Conservation (phyloP, 1,140 invertebrate genomes). For the Pseudachorutes palmiensis region DNA sequence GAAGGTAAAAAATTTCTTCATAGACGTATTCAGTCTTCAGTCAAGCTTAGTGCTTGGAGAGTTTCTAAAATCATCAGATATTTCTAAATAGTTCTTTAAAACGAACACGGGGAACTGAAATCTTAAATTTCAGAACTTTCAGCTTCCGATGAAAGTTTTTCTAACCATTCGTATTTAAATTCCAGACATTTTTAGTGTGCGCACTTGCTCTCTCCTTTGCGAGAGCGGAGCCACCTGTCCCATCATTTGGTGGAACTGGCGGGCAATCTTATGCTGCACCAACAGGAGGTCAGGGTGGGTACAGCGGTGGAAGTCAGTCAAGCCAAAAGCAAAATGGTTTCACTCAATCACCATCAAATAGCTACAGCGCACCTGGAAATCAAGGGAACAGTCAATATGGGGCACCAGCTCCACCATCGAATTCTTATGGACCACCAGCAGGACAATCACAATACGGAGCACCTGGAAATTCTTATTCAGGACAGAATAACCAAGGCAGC, state of each 20-base stretch:
- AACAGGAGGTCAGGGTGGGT: constrained; percentile 4
- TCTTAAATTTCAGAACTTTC: not conserved
- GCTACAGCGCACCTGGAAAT: not conserved
- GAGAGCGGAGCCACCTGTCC: not conserved
- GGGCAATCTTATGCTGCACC: not conserved
- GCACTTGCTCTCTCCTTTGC: not conserved
- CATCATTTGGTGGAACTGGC: not conserved
- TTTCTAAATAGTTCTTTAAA: too few relatives aligned
- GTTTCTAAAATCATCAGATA: too few relatives aligned
- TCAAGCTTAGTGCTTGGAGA: too few relatives aligned
- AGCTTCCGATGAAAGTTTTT: not conserved
- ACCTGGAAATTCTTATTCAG: not conserved
- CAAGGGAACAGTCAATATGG: not conserved
- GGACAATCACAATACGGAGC: not conserved
- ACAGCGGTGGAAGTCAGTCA: constrained; percentile 1
- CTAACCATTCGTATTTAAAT: not conserved
- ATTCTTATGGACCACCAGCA: constrained; percentile 17
- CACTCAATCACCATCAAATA: not conserved
- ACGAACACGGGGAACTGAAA: too few relatives aligned
- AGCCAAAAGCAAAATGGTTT: not conserved
- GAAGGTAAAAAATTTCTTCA: not conserved
- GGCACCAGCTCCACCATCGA: constrained; percentile 12
- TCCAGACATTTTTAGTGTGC: not conserved
- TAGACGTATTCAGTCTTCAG: too few relatives aligned
- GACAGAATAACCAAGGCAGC: not conserved